These are phyloP conservation scores for Phaedon cochleariae DNA, from an alignment of 2,888 invertebrate species.

Conservation along the genomic window DNA sequence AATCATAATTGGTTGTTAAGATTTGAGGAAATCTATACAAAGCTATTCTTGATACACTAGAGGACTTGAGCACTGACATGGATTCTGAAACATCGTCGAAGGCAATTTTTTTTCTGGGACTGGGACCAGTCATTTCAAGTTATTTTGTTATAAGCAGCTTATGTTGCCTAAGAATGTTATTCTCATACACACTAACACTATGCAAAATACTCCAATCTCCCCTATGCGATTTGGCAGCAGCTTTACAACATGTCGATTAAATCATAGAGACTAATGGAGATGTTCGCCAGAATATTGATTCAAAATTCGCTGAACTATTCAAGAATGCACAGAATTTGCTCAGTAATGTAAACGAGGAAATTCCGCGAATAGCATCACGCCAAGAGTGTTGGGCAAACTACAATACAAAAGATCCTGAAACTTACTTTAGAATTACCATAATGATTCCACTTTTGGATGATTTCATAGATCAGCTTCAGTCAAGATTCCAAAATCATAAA, in stretches of 20 bases:
- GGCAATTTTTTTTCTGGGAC: slow-evolving; percentile 21
- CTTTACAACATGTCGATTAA: too few relatives aligned
- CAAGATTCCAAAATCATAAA: too few relatives aligned
- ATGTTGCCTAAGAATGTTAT: slow-evolving; percentile 19
- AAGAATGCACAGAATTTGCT: slow-evolving; percentile 16
- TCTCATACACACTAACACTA: slow-evolving; percentile 19
- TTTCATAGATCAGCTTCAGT: too few relatives aligned
- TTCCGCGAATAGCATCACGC: slow-evolving; percentile 17
- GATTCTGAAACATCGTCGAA: slow-evolving; percentile 33
- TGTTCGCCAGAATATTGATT: too few relatives aligned
- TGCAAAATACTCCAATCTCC: too few relatives aligned
- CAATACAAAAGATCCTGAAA: slow-evolving; percentile 21
- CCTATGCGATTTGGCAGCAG: too few relatives aligned
- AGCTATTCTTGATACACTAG: slow-evolving; percentile 28
- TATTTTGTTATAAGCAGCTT: slow-evolving; percentile 22
- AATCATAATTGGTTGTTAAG: too few relatives aligned
- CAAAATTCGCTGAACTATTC: slow-evolving; percentile 18
- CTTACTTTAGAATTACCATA: slow-evolving; percentile 20
- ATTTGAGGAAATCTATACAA: slow-evolving; percentile 30
- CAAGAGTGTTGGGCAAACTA: slow-evolving; percentile 18
- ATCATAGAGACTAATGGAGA: too few relatives aligned
- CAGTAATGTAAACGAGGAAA: slow-evolving; percentile 20
- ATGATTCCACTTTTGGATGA: slow-evolving; percentile 16
- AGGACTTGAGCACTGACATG: slow-evolving; percentile 38
- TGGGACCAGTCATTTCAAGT: slow-evolving; percentile 17